Evolutionary conservation across 2,113 vertebrate genomes (phyloP).

Genomic region (Sigmodon hispidus): DNA sequence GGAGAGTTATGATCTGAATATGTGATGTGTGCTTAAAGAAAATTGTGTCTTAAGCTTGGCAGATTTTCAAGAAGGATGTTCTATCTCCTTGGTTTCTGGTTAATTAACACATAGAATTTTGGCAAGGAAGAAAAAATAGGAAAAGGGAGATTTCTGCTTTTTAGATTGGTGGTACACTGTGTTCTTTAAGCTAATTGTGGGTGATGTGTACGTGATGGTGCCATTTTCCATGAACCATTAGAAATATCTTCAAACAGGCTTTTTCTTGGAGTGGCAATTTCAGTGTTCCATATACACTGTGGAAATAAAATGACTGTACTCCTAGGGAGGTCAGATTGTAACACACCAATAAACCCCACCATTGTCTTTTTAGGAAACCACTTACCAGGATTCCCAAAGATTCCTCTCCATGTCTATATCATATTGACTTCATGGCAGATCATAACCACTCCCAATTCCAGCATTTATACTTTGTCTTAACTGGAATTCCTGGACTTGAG

Average conservation of each 20-base stretch:
- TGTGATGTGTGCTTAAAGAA: no score
- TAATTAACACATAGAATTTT: neutral
- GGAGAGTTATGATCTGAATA: neutral
- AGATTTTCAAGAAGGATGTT: neutral
- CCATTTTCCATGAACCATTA: neutral
- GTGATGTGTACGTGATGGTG: neutral
- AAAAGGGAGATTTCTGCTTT: neutral
- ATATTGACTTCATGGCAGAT: conserved; percentile 42
- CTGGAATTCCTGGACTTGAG: conserved; percentile 75
- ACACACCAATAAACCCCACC: neutral
- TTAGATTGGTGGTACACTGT: neutral
- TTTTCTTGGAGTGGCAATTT: neutral
- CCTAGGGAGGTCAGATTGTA: neutral
- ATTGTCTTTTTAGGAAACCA: conserved; percentile 50
- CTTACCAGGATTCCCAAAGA: neutral
- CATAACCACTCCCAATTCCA: conserved; percentile 68
- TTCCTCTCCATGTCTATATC: neutral
- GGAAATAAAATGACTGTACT: neutral
- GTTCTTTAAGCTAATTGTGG: conserved; percentile 8
- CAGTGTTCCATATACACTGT: neutral
- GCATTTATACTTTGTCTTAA: conserved; percentile 73
- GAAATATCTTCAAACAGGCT: neutral
- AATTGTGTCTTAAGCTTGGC: neutral
- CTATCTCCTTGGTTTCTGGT: neutral
- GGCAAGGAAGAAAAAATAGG: neutral